These are phyloP conservation scores for Danio choprae DNA, from an alignment of 2,797 vertebrate genomes.

Conservation along the genomic window DNA sequence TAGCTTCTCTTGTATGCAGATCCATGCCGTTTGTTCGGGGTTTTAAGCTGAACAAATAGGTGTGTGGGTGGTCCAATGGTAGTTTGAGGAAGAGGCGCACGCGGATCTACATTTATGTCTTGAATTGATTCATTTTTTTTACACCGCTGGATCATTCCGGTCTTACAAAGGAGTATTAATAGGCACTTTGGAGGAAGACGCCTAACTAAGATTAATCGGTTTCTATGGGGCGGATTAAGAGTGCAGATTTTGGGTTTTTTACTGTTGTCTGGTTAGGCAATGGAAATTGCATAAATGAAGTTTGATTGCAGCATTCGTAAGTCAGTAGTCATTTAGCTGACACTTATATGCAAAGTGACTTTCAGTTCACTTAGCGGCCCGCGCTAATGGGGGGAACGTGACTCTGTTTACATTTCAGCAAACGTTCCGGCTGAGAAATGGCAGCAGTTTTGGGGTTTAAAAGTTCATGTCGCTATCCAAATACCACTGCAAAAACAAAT, in stretches of 20 bases:
- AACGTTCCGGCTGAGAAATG: background rate
- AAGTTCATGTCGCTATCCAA: no score
- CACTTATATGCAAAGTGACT: background rate
- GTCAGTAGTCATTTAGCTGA: conserved; percentile 18
- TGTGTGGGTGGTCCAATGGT: conserved; percentile 16
- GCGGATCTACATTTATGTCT: conserved; percentile 15
- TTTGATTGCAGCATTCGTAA: conserved; percentile 27
- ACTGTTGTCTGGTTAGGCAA: background rate
- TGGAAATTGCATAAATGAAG: conserved; percentile 13
- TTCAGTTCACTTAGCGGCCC: conserved; percentile 14
- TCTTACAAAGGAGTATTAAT: conserved; percentile 19
- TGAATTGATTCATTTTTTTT: conserved; percentile 23
- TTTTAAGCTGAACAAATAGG: conserved; percentile 13
- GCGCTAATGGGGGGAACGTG: background rate
- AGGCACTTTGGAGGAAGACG: conserved; percentile 16
- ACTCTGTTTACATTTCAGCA: background rate
- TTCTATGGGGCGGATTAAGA: background rate
- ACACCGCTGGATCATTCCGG: background rate
- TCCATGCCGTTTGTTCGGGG: conserved; percentile 43
- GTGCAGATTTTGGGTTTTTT: conserved; percentile 7
- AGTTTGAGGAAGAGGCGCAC: conserved; percentile 10
- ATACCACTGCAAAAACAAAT: no score
- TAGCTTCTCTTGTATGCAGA: conserved; percentile 54
- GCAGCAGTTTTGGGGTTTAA: background rate
- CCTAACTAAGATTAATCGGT: conserved; percentile 8